Evolutionary conservation across 2,797 vertebrate genomes (phyloP), one percentile per base, ranked within the genome.

Genomic region (Babyrousa celebensis): DNA sequence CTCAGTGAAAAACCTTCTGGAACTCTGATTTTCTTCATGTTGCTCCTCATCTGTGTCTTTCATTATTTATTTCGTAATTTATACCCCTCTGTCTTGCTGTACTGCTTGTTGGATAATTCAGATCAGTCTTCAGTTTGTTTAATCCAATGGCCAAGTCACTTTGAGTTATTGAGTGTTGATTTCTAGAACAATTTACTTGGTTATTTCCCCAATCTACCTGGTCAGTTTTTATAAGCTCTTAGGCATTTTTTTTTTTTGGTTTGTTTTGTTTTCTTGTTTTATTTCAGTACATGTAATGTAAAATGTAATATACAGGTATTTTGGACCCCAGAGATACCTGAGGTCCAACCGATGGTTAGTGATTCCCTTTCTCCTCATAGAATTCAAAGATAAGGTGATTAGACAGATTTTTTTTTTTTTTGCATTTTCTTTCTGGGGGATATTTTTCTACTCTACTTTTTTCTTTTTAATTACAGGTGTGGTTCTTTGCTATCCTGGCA

Each of bases 131-230:
- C 10, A 63, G 29, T n/a, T 79, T 87, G 65, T n/a, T 84, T 56
- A 71, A 89, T 70, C 70, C 40, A 32, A 12, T 89, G 85, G 56
- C 40, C 52, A 36, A 62, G 16, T 80, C 63, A 65, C 62, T 85
- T 75, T 92, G 62, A 89, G 65, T 77, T 48, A 65, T 52, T 58
- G 71, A 67, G 32, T 65, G 54, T 40, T 92, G 56, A 89, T 90
- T 82, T 82, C 32, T 71, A 71, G 78, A 95, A 75, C 90, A 84
- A n/a, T 78, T 15, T 43, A 68, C 67, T 85, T 85, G 32, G 27
- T 72, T 93, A 15, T 29, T 92, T 85, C 89, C 79, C 52, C 80
- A 80, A 58, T 71, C 8, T 54, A 12, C 17, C 14, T 43, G 16
- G 1, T 16, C 74, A 89, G 62, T 80, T 65, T 85, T 74, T 32